Evolutionary conservation across 2,888 invertebrate species (phyloP), one percentile per base, ranked within the genome.

Genomic region (Zaprionus bogoriensis): DNA sequence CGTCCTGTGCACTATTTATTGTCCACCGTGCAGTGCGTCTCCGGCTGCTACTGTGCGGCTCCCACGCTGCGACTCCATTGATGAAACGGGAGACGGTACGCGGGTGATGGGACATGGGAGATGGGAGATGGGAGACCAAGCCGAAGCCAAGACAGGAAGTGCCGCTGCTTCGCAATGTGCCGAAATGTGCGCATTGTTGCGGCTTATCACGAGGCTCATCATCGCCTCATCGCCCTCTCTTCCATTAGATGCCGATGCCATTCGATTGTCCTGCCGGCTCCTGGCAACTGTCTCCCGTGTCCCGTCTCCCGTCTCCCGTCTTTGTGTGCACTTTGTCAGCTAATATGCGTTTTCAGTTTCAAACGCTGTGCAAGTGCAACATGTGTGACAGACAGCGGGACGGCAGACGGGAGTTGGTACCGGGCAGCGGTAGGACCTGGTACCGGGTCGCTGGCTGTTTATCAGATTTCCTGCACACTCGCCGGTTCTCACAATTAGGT

Each of bases 41-140:
- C 12, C 41, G 20, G 9, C 42, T 14, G 17, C 30, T 12, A 19
- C 39, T 38, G 17, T 32, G 53, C 53, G 67, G 79, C 86, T 85
- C 85, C 85, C 85, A 85, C 85, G 87, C 78, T 74, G 66, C 38
- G 59, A 41, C 25, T 38, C 52, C 77, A 86, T 83, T 83, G 67
- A 80, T 83, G 86, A 85, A 85, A 85, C 65, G 81, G 70, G 87
- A 85, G 87, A 82, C 61, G 51, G n/a, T 6, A 32, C 4, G 14
- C 12, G 14, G 10, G 10, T 14, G 14, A 32, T 6, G n/a, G 12
- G n/a, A n/a, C n/a, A n/a, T n/a, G n/a, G n/a, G n/a, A n/a, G n/a
- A n/a, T n/a, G n/a, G n/a, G n/a, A n/a, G n/a, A n/a, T n/a, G n/a
- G n/a, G n/a, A n/a, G n/a, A 27, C 25, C 25, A 27, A 30, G 30